Conservation (phyloP, 2,888 invertebrate genomes). For the Oligia latruncula region DNA sequence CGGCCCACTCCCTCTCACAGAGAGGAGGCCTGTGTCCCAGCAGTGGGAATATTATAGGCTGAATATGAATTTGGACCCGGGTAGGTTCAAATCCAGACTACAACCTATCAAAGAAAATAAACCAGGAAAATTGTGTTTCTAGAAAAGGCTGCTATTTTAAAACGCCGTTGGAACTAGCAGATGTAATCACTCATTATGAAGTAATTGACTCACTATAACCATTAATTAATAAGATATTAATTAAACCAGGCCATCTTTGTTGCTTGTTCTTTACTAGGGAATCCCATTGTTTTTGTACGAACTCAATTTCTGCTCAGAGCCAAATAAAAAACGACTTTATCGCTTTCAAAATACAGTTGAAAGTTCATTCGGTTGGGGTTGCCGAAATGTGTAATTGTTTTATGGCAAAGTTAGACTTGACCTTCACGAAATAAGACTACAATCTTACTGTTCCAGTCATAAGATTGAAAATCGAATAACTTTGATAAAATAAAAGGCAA, state of each 20-base stretch:
- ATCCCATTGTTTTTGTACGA: conserved; percentile 42
- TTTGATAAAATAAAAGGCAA: background rate
- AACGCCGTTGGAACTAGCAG: background rate
- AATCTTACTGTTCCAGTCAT: rapidly evolving
- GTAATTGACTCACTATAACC: conserved; percentile 4
- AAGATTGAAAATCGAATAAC: conserved; percentile 21
- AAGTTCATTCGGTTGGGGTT: background rate
- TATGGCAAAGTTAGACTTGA: conserved; percentile 2
- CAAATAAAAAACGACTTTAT: conserved; percentile 2
- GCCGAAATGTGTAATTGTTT: conserved; percentile 40
- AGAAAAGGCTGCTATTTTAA: too few relatives aligned
- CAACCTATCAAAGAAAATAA: background rate
- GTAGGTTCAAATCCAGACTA: background rate
- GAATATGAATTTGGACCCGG: background rate
- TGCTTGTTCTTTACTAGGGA: conserved; percentile 25
- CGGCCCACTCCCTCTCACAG: too few relatives aligned
- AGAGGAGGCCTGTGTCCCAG: too few relatives aligned
- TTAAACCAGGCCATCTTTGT: conserved; percentile 29
- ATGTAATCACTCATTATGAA: background rate
- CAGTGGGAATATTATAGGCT: too few relatives aligned
- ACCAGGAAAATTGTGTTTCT: background rate
- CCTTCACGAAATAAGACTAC: background rate
- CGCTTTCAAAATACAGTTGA: background rate
- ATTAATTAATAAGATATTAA: conserved; percentile 16
- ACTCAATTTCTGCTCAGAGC: background rate